A percentile compares a stretch with the other conserved stretches of the same genome.
Conservation (phyloP, 1,140 invertebrate genomes). For the Hermetia illucens region DNA sequence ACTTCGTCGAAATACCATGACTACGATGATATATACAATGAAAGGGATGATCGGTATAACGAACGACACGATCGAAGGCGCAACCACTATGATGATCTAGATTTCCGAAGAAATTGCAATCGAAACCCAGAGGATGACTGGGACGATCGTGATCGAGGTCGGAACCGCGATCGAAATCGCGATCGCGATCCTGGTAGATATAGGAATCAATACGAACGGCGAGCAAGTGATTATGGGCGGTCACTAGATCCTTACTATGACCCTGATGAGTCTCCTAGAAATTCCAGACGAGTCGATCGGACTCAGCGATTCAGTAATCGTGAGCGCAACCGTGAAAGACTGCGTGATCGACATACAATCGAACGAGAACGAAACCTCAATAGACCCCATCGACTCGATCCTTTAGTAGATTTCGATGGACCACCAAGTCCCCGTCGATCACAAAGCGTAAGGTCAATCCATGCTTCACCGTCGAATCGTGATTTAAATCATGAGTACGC, state of each 20-base stretch:
- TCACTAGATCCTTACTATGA: slow-evolving; percentile 4
- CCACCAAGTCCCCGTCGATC: background rate
- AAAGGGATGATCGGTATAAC: too few species aligned
- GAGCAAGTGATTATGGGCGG: background rate
- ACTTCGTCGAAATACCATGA: too few species aligned
- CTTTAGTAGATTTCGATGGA: slow-evolving; percentile 18
- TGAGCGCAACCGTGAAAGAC: slow-evolving; percentile 19
- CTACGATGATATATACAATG: too few species aligned
- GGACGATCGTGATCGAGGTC: too few species aligned
- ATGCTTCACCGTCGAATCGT: background rate
- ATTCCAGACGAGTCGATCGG: too few species aligned
- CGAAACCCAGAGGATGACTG: too few species aligned
- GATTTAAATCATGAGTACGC: background rate
- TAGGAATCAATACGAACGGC: too few species aligned
- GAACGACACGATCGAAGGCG: too few species aligned
- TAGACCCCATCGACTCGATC: slow-evolving; percentile 14
- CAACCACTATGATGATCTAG: too few species aligned
- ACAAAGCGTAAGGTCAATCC: background rate
- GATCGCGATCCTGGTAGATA: too few species aligned
- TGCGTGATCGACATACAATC: slow-evolving; percentile 26
- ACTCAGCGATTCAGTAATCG: slow-evolving; percentile 38
- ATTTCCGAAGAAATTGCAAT: too few species aligned
- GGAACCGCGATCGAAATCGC: too few species aligned
- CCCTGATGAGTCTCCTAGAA: slow-evolving; percentile 23
- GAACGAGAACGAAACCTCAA: slow-evolving; percentile 22